Percentiles rank a stretch among this genome's conserved stretches.
Evolutionary conservation across 2,113 vertebrate species (phyloP).

Genomic region (Elanoides forficatus): DNA sequence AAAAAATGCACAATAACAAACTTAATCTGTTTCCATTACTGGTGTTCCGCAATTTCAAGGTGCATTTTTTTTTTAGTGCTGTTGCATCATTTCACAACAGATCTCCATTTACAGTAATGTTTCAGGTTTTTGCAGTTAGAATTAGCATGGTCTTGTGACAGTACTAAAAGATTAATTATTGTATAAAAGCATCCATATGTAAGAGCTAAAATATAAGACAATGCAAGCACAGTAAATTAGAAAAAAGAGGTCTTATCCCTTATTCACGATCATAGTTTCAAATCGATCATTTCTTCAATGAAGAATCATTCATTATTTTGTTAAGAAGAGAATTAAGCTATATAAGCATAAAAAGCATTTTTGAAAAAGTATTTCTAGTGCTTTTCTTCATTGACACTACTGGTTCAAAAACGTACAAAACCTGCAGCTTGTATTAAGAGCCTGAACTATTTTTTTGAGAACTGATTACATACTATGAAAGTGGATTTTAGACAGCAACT

Average conservation of each 20-base stretch:
- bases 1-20: not conserved
- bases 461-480: not conserved
- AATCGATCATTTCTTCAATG: not conserved
- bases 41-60: not conserved
- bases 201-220: not conserved
- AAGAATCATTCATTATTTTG: not conserved
- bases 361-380: not conserved
- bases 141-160: not conserved
- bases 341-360: not conserved
- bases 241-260: not conserved
- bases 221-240: not conserved
- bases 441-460: not conserved
- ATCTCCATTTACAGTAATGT: not conserved
- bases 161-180: not conserved
- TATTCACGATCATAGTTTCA: not conserved
- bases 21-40: not conserved
- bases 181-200: not conserved
- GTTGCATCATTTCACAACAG: slow-evolving; percentile 11
- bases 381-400: not conserved
- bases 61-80: slow-evolving; percentile 33
- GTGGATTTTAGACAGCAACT: not conserved
- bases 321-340: not conserved
- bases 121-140: not conserved
- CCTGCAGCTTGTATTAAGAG: not conserved
- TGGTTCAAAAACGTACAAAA: not conserved